Evolutionary conservation across 1,140 invertebrate genomes (phyloP), one percentile per base, ranked within the genome.

Genomic region (Pararge aegeria): DNA sequence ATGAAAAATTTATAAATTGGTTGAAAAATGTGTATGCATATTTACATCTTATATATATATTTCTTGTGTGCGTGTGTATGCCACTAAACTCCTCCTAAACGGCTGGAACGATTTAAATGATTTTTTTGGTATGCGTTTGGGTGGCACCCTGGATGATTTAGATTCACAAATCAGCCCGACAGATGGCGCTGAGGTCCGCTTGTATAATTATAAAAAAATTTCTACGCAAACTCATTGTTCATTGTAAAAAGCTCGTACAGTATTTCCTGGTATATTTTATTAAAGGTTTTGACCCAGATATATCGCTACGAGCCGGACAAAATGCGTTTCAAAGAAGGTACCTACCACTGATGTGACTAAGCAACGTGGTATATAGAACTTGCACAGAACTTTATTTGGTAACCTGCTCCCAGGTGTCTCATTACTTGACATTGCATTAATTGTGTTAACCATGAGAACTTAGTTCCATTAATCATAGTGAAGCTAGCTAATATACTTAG

Each of bases 331-430:
- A 46, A 46, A 46, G 42, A 19, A 46, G 20, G 10, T 20, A n/a
- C 16, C 16, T 20, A n/a, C 16, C n/a, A 20, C 7, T 46, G 42
- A 46, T 46, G 42, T 46, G 42, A 46, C 42, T 46, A 46, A 46
- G 20, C 38, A 15, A 46, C 5, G 20, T 46, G 6, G 10, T n/a
- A n/a, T n/a, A 20, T 16, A 20, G 18, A 46, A 46, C 42, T 46
- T n/a, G 24, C 42, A 20, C 10, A 20, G 9, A 46, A 46, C 42
- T 46, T n/a, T 46, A 46, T 46, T 46, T 46, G 42, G 42, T 46
- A 46, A 46, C 42, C 42, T 46, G 42, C 42, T 46, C 18, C 42
- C 42, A 46, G 37, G 10, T 46, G 42, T 46, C 16, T 46, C 42
- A 46, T 46, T 46, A 20, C 42, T 40, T 40, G 38, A 20, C 42